Base-by-base conservation (phyloP, 2,888 invertebrate species). In the Orthosia incerta region DNA sequence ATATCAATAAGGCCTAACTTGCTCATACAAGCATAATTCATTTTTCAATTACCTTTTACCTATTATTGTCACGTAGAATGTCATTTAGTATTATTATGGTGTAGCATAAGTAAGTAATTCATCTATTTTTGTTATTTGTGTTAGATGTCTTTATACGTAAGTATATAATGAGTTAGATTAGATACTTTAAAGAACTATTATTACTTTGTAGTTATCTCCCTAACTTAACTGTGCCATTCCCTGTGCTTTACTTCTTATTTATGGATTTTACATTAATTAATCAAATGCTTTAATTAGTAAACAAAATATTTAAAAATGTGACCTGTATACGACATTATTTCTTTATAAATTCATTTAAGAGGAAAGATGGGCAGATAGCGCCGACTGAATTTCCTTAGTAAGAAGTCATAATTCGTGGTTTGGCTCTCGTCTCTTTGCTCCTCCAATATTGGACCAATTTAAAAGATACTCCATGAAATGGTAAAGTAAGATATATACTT, bases 1-100 rank as follows among this genome's bases (percentile, higher is more conserved):
- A 92, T 90, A 89, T 89, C 90, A 88, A 71, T 76, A 84, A 88
- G 91, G 92, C 92, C 93, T 92, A 92, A 91, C 77, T 87, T 86
- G 85, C 84, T 89, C 88, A 88, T 81, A 68, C 85, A 86, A 80
- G 72, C 80, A 76, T 78, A 79, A 61, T 82, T 72, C 74, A 77
- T 83, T 79, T 60, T 85, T 88, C 88, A 90, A 89, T 87, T 88
- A 87, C 71, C 73, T 73, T 74, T 70, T 74, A 66, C 60, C 51
- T 71, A 73, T 68, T 74, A 67, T 74, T 78, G 63, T 71, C 48
- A 61, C 75, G 64, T 74, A 75, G 60, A 60, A 59, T 71, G 61
- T 84, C 71, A 56, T 53, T 63, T 80, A 71, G 69, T 79, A 77
- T 72, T 76, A 66, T 57, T 60, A 78, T 39, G 57, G 69, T 55